phyloP scores from a whole-genome alignment of 2,797 vertebrate genomes.

The Enteromius argenteus region DNA sequence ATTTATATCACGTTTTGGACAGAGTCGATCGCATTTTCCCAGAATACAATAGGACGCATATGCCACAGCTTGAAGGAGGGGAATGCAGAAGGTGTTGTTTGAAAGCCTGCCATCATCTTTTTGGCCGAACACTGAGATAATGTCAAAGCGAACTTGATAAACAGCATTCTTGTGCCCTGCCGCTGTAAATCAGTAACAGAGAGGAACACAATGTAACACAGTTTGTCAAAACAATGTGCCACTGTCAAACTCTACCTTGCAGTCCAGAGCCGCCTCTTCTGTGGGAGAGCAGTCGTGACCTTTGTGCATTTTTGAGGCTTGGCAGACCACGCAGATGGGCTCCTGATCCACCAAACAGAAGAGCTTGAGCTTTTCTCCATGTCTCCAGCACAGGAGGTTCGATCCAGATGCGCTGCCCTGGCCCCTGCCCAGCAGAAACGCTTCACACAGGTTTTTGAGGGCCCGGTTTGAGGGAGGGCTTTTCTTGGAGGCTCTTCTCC shows the following conservation, averaged over 20 bases:
- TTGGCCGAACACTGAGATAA: slow-evolving; percentile 38
- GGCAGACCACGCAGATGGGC: slow-evolving; percentile 80
- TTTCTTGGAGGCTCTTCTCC: slow-evolving; percentile 70
- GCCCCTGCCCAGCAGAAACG: slow-evolving; percentile 61
- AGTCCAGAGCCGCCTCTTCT: slow-evolving; percentile 75
- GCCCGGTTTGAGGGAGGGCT: slow-evolving; percentile 74
- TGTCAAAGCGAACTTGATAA: slow-evolving; percentile 66
- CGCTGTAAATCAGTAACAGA: slow-evolving; percentile 27
- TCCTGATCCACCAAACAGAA: slow-evolving; percentile 78
- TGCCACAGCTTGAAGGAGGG: background rate
- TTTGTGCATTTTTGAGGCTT: slow-evolving; percentile 77
- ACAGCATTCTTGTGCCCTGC: slow-evolving; percentile 68
- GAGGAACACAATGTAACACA: slow-evolving; percentile 4
- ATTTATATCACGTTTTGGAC: slow-evolving; percentile 8
- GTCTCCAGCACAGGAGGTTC: slow-evolving; percentile 69
- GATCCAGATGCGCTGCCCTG: slow-evolving; percentile 40
- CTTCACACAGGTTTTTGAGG: slow-evolving; percentile 80
- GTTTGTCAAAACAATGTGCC: slow-evolving; percentile 1
- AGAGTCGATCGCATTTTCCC: background rate
- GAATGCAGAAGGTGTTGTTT: slow-evolving; percentile 52
- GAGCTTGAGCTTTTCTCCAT: slow-evolving; percentile 77
- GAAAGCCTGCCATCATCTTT: slow-evolving; percentile 42
- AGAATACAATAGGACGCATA: slow-evolving; percentile 19
- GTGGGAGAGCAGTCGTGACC: slow-evolving; percentile 72
- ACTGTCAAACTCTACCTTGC: slow-evolving; percentile 72